Conservation (phyloP, 2,888 invertebrate species). For the Smittia sp. region DNA sequence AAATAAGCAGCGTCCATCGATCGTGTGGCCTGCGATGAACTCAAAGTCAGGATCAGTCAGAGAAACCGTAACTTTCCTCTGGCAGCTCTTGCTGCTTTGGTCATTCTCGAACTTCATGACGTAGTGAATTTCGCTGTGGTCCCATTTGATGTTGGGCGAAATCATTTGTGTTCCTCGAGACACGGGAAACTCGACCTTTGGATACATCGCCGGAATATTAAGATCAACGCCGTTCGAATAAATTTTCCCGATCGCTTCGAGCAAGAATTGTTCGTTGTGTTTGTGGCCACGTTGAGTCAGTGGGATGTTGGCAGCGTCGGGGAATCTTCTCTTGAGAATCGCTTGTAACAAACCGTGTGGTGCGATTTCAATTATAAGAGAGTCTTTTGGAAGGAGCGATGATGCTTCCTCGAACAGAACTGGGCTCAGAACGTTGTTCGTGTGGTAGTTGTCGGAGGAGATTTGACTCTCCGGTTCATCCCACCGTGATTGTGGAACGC, state of each 20-base stretch:
- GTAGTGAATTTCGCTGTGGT: constrained; percentile 76
- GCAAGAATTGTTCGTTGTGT: constrained; percentile 52
- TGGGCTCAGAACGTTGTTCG: constrained; percentile 71
- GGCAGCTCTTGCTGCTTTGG: constrained; percentile 65
- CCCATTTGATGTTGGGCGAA: constrained; percentile 80
- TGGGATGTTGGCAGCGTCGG: constrained; percentile 58
- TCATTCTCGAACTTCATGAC: constrained; percentile 67
- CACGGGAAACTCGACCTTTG: constrained; percentile 74
- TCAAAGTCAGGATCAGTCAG: constrained; percentile 65
- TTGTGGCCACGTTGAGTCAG: constrained; percentile 60
- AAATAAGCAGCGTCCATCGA: constrained; percentile 78
- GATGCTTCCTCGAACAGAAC: constrained; percentile 63
- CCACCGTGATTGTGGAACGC: constrained; percentile 67
- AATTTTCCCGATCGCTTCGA: constrained; percentile 53
- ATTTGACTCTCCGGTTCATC: constrained; percentile 60
- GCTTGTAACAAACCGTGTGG: constrained; percentile 68
- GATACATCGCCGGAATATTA: constrained; percentile 72
- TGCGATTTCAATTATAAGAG: constrained; percentile 66
- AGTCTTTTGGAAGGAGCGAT: constrained; percentile 60
- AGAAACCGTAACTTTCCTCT: constrained; percentile 60
- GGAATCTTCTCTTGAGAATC: constrained; percentile 61
- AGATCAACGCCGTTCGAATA: constrained; percentile 69
- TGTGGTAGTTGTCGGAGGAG: constrained; percentile 81
- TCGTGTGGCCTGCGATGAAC: constrained; percentile 74
- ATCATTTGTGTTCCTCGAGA: constrained; percentile 82